Percentiles rank a stretch among this genome's conserved stretches.
These are phyloP conservation scores for Heliconius hermathena DNA, from an alignment of 1,140 invertebrate genomes.

Conservation along the genomic window DNA sequence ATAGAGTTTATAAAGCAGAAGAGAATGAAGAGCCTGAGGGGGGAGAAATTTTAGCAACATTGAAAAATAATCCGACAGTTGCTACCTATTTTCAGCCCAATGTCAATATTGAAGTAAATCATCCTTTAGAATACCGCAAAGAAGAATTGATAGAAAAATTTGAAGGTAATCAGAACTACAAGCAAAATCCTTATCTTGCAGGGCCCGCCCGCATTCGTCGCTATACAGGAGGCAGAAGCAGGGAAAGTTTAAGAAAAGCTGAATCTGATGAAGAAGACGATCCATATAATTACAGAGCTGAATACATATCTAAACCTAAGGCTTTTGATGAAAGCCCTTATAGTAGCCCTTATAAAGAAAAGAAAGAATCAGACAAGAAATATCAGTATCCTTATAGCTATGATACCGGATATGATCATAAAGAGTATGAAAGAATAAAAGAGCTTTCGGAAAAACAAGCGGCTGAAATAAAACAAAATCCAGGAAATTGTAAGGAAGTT, in stretches of 20 bases:
- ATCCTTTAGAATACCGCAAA: slow-evolving; percentile 68
- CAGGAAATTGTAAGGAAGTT: slow-evolving; percentile 84
- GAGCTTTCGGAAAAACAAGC: slow-evolving; percentile 82
- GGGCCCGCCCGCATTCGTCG: slow-evolving; percentile 72
- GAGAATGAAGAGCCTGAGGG: slow-evolving; percentile 58
- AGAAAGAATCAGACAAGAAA: slow-evolving; percentile 67
- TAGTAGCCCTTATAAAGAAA: slow-evolving; percentile 73
- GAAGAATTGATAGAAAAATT: slow-evolving; percentile 64
- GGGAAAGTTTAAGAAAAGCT: slow-evolving; percentile 61
- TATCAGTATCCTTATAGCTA: slow-evolving; percentile 77
- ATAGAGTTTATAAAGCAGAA: slow-evolving; percentile 75
- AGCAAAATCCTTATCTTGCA: slow-evolving; percentile 77
- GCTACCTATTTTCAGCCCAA: slow-evolving; percentile 71
- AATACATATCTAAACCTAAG: slow-evolving; percentile 77
- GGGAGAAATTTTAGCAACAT: slow-evolving; percentile 64
- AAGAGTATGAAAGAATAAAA: slow-evolving; percentile 81
- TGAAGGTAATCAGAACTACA: slow-evolving; percentile 71
- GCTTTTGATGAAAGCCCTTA: slow-evolving; percentile 73
- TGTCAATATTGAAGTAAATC: slow-evolving; percentile 72
- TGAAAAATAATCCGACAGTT: slow-evolving; percentile 73
- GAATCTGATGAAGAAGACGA: slow-evolving; percentile 68
- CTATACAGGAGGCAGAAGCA: slow-evolving; percentile 66
- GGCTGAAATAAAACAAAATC: slow-evolving; percentile 82
- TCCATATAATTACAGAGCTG: slow-evolving; percentile 71
- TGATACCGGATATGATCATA: slow-evolving; percentile 77